Evolutionary conservation across 2,113 vertebrate species (phyloP), one percentile per base, ranked within the genome.

Genomic region (Actenoides hombroni): DNA sequence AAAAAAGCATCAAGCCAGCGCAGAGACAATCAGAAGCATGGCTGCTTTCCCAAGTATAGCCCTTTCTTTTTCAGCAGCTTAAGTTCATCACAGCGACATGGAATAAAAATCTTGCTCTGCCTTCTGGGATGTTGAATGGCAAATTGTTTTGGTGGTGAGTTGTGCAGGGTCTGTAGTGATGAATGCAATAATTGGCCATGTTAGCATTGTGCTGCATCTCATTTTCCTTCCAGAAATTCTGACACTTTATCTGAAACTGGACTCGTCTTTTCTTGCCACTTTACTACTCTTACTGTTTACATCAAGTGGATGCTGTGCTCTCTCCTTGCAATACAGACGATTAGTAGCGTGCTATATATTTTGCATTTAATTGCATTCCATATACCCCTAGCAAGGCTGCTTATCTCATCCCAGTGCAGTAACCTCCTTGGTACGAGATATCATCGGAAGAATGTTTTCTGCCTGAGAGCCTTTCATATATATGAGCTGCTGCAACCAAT

Each of bases 401-500:
- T 86, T 86, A 93, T 92, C 51, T 90, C 68, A 91, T 63, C 64
- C 26, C 37, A 60, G n/a, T 63, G 64, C 60, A 53, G 29, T 70
- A 75, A 90, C 71, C 13, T 84, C 44, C 71, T 83, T 67, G 60
- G 67, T 53, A 60, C 28, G 76, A 93, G 92, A 92, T 86, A 81
- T 75, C 40, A 70, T 65, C 64, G 26, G 42, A 81, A 67, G 51
- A 92, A 83, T 48, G 21, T 78, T 90, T 96, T 86, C 77, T 83
- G 68, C 46, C 61, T 60, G 60, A 92, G 83, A 86, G 14, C 24
- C 0, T 0, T 85, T 93, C 63, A n/a, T 44, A 76, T 70, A 65
- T 65, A 83, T 46, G 69, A 86, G 24, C 80, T 91, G 86, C 83
- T 93, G 80, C 77, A 96, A 91, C 71, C 68, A 93, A 84, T 89